These are phyloP conservation scores for Anthoptus insignis DNA, from an alignment of 2,888 invertebrate genomes.

Conservation along the genomic window DNA sequence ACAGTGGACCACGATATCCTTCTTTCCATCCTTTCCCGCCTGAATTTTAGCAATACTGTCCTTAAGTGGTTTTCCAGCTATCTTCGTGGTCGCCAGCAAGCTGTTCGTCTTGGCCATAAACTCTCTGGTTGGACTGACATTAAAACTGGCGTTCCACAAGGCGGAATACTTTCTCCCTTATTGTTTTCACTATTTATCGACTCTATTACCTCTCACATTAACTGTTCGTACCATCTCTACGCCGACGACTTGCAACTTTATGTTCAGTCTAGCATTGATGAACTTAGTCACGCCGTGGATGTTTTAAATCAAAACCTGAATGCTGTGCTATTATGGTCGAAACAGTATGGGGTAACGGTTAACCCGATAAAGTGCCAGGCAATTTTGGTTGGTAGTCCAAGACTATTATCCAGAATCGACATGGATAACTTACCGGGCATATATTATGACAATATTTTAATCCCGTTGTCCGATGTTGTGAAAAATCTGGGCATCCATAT, in stretches of 20 bases:
- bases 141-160: too few species aligned
- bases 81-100: background rate
- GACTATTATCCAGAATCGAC: background rate
- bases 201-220: background rate
- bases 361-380: slow-evolving; percentile 6
- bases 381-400: slow-evolving; percentile 2
- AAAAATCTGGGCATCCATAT: background rate
- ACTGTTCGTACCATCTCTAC: too few species aligned
- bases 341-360: background rate
- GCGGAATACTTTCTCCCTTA: too few species aligned
- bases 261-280: background rate
- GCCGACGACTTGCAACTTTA: too few species aligned
- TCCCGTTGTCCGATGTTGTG: background rate
- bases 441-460: background rate
- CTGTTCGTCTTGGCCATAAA: too few species aligned
- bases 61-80: too few species aligned
- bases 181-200: background rate
- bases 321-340: background rate
- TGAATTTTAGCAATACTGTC: too few species aligned
- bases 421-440: background rate
- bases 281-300: background rate
- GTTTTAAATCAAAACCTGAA: background rate
- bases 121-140: too few species aligned
- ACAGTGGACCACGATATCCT: too few species aligned
- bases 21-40: too few species aligned